Conservation (phyloP, 2,797 vertebrate genomes). For the Neosalanx taihuensis region DNA sequence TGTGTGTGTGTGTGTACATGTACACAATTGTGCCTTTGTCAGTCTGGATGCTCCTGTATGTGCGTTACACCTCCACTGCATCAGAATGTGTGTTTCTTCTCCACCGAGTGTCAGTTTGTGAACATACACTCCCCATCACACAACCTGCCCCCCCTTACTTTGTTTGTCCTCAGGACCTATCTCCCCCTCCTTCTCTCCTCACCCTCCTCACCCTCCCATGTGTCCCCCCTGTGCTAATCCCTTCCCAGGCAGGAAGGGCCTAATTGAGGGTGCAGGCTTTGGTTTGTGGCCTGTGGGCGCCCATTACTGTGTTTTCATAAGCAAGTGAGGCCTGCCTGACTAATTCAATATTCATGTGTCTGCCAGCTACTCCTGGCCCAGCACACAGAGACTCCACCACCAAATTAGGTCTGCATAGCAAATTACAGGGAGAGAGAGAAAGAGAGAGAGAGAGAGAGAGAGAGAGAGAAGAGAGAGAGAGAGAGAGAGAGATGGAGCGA, state of each 20-base stretch:
- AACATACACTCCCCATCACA: constrained; percentile 39
- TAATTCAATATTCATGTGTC: constrained; percentile 89
- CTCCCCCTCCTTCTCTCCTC: constrained; percentile 72
- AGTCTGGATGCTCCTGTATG: constrained; percentile 14
- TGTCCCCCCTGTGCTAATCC: constrained; percentile 80
- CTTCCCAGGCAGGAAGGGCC: constrained; percentile 84
- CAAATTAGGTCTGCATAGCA: constrained; percentile 84
- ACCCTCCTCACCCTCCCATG: constrained; percentile 68
- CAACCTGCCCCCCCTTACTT: constrained; percentile 37
- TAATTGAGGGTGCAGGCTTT: constrained; percentile 86
- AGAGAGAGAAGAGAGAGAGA: constrained; percentile 14
- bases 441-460: constrained; percentile 23
- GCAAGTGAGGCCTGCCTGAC: constrained; percentile 84
- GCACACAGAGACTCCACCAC: constrained; percentile 74
- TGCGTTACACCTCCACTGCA: constrained; percentile 38
- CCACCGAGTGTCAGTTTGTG: constrained; percentile 20
- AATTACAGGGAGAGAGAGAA: constrained; percentile 67
- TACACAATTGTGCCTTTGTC: constrained; percentile 17
- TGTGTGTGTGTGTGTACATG: not conserved
- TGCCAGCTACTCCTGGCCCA: constrained; percentile 82
- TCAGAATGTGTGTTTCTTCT: constrained; percentile 53
- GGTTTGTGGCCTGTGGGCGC: constrained; percentile 85
- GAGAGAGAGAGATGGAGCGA: constrained; percentile 32
- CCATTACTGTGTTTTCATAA: constrained; percentile 88
- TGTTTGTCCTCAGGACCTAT: constrained; percentile 78